These are phyloP conservation scores for Eupsilia transversa DNA, from an alignment of 2,888 invertebrate genomes.

Conservation along the genomic window DNA sequence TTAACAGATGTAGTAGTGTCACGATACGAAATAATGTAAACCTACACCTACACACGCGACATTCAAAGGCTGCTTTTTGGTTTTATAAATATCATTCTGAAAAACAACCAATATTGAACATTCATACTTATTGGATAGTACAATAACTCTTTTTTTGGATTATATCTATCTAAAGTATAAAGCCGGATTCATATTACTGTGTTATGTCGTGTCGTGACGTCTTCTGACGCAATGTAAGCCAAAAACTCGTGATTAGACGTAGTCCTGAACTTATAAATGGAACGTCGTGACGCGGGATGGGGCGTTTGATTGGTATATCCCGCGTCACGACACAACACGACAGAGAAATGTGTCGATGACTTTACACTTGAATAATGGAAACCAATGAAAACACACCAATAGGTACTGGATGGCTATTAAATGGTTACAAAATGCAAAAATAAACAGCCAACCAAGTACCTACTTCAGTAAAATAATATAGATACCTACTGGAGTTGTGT, in stretches of 20 bases:
- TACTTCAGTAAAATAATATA: neutral
- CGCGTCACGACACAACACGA: too few species aligned
- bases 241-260: too few species aligned
- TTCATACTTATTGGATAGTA: too few species aligned
- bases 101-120: neutral
- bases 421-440: neutral
- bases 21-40: neutral
- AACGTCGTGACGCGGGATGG: too few species aligned
- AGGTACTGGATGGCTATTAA: neutral
- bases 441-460: neutral
- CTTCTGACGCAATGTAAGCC: too few species aligned
- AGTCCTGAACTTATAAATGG: too few species aligned
- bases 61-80: constrained; percentile 9
- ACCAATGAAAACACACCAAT: neutral
- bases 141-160: neutral
- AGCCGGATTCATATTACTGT: too few species aligned
- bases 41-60: neutral
- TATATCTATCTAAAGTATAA: too few species aligned
- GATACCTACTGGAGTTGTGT: neutral
- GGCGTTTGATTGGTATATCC: too few species aligned
- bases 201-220: too few species aligned
- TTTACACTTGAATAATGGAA: neutral
- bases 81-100: neutral
- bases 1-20: neutral
- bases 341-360: too few species aligned